Base-by-base conservation (phyloP, 2,888 invertebrate genomes). In the Ptilodon capucinus region DNA sequence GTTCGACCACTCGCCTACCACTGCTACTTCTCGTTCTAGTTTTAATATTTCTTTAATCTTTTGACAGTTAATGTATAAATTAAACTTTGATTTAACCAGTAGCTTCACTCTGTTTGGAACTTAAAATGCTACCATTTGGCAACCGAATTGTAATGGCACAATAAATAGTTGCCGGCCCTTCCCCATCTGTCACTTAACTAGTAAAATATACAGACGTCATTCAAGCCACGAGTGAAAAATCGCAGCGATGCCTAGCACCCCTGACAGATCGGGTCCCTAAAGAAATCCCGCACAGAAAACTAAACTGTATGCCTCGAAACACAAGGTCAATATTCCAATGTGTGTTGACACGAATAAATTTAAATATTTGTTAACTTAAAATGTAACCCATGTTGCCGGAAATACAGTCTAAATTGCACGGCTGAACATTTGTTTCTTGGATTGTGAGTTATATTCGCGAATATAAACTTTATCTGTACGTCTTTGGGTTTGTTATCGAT, bases 361-460 rank as follows among this genome's bases (percentile, higher is more conserved):
- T 86, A 89, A 91, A 88, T 88, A 85, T 90, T 89, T 89, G 91
- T 89, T 85, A 89, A 90, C 81, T 90, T 89, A 88, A 91, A 91
- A 91, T 91, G 91, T 90, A 85, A 90, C 91, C 81, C 90, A 87
- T 91, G 91, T 89, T 77, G 77, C 83, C 87, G 90, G 90, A 91
- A 83, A 90, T 90, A 90, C 88, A 89, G 90, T 88, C 86, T 80
- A 89, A 90, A 90, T 90, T 91, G 91, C 87, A 82, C 81, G 81
- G 76, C 70, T 82, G 81, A 76, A 77, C 87, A 81, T 88, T 88
- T 87, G 86, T 87, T 86, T 84, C 84, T 81, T 71, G 70, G 72
- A 79, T 81, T 74, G 68, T 55, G 65, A 57, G 58, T 42, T 41
- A 28, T 38, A 34, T 39, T 44, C 45, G 41, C 46, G 34, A 77